Conservation (phyloP, 2,797 vertebrate species). For the Steatocranus sp. region DNA sequence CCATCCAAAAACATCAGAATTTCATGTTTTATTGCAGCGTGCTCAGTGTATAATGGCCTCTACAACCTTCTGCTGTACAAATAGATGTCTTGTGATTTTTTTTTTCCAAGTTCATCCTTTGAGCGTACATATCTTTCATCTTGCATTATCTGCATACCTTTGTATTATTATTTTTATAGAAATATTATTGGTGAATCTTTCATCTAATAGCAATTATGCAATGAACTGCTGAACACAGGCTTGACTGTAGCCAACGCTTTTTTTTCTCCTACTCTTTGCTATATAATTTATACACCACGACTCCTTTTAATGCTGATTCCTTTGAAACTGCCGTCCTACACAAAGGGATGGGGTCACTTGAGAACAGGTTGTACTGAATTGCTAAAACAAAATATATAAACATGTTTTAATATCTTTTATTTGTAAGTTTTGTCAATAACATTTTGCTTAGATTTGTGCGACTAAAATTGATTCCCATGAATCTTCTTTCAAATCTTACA, state of each 20-base stretch:
- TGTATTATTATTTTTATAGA: neutral
- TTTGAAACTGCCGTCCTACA: neutral
- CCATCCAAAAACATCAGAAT: neutral
- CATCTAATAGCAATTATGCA: neutral
- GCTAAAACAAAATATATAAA: neutral
- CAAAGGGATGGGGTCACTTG: neutral
- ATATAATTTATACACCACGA: neutral
- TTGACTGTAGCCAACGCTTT: neutral
- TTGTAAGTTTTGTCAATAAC: neutral
- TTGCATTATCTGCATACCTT: neutral
- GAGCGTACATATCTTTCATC: neutral
- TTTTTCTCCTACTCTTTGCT: neutral
- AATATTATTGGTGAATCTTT: neutral
- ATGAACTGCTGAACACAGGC: neutral
- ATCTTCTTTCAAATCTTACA: neutral
- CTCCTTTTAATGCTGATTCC: conserved; percentile 10
- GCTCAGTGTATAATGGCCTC: neutral
- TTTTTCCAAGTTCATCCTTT: neutral
- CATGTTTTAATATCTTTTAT: neutral
- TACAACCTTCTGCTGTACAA: neutral
- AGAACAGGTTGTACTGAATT: neutral
- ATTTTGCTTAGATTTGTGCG: neutral
- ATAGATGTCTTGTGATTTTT: neutral
- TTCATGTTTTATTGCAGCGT: neutral
- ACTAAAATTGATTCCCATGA: neutral